phyloP scores from a whole-genome alignment of 2,113 vertebrate species.

The Oreochromis spilurus region DNA sequence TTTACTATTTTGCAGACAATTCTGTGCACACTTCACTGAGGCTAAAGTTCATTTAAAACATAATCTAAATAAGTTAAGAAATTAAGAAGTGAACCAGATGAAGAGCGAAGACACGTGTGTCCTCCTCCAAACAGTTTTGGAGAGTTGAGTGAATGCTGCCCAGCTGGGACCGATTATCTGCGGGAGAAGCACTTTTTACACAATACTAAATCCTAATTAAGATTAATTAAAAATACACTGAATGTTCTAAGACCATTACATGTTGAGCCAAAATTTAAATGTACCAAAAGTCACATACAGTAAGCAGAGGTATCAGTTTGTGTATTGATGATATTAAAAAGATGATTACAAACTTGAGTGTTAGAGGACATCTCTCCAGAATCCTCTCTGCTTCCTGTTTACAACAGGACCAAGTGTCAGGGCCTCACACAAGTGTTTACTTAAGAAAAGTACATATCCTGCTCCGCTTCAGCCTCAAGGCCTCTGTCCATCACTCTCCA shows the following conservation, averaged over 20 bases:
- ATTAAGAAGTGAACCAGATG: not conserved
- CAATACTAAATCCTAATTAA: not conserved
- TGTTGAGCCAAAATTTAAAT: not conserved
- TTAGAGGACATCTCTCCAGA: not conserved
- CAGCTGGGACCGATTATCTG: not conserved
- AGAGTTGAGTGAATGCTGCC: not conserved
- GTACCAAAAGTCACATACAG: not conserved
- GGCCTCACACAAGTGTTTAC: conserved; percentile 29
- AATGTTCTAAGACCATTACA: not conserved
- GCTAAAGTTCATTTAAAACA: not conserved
- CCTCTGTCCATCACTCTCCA: not conserved
- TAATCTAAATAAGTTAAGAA: not conserved
- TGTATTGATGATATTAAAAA: not conserved
- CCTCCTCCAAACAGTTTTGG: not conserved
- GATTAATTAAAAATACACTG: not conserved
- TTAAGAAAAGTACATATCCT: not conserved
- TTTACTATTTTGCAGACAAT: not conserved
- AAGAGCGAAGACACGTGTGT: not conserved
- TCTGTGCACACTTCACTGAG: not conserved
- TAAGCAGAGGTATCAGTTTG: not conserved
- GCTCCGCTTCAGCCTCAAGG: not conserved
- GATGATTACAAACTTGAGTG: not conserved
- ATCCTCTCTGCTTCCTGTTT: conserved; percentile 65
- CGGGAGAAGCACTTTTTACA: not conserved
- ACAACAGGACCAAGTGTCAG: conserved; percentile 21